These are phyloP conservation scores for Tenodera sinensis DNA, from an alignment of 2,888 invertebrate genomes.

Conservation along the genomic window DNA sequence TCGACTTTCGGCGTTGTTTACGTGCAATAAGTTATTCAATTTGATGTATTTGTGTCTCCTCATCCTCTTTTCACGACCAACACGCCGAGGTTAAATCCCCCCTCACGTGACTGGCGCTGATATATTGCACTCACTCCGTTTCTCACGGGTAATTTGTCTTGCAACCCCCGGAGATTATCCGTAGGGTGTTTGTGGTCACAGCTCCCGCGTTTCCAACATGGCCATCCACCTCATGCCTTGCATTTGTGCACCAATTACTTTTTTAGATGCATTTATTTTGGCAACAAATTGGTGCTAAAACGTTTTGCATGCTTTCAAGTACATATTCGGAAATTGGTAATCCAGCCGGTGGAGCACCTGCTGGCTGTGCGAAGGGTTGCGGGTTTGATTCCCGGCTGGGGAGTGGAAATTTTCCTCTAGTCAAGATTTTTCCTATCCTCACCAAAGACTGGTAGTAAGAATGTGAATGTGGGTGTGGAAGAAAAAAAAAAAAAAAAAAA, in stretches of 20 bases:
- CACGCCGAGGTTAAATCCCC: not conserved
- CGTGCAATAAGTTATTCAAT: not conserved
- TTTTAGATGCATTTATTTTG: not conserved
- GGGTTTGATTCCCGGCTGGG: too few relatives aligned
- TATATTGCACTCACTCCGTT: not conserved
- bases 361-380: too few relatives aligned
- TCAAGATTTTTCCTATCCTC: too few relatives aligned
- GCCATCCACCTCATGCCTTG: not conserved
- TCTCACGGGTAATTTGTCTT: constrained; percentile 10
- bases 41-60: not conserved
- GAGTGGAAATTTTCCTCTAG: too few relatives aligned
- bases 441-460: too few relatives aligned
- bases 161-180: constrained; percentile 1
- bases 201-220: too few relatives aligned
- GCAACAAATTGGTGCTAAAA: not conserved
- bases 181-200: not conserved
- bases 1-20: not conserved
- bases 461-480: too few relatives aligned
- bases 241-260: not conserved
- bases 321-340: too few relatives aligned
- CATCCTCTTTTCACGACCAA: not conserved
- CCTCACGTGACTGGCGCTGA: not conserved
- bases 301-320: too few relatives aligned
- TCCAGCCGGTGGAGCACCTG: too few relatives aligned
- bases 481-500: too few relatives aligned